Base-by-base conservation (phyloP, 2,888 invertebrate genomes). In the Pseudococcus viburni region DNA sequence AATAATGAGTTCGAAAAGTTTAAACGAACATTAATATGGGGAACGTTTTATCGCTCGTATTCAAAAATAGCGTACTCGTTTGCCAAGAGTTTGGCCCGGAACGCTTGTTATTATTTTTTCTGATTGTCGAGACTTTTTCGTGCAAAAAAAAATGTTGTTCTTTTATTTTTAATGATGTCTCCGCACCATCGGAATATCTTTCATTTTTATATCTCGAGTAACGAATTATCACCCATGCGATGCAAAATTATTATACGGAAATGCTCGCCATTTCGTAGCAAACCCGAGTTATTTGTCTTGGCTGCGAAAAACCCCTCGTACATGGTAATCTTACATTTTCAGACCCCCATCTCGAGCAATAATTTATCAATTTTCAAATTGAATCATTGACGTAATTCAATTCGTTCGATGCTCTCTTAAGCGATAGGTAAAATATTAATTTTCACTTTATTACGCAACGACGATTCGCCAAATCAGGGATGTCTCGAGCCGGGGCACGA, bases 1-100 rank as follows among this genome's bases (percentile, higher is more conserved):
- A 77, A 77, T 77, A 77, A 77, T 77, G 26, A 77, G 39, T 77
- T 77, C 39, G 77, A 77, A 39, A 77, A 77, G 33, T 77, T 77
- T 77, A 77, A 77, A 77, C 39, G 39, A 77, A 77, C 39, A 15
- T 22, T 77, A 77, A 77, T 39, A 19, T 64, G 64, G 64, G 5
- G 26, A 64, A 64, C 64, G 22, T 64, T 64, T 64, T 51, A 51
- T 51, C 19, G 64, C 3, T 33, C 64, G 64, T 64, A 64, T 64
- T 64, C 64, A 22, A 64, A 51, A 33, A 33, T 64, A 22, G 64
- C 64, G 64, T 64, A 64, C 22, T 64, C 51, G 51, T 51, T 22
- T 22, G 64, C 64, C 64, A 22, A 64, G 22, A 64, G 9, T 64
- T 64, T 64, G 64, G 64, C 64, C 64, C 64, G 64, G 11, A 51